Evolutionary conservation across 2,888 invertebrate genomes (phyloP).

Genomic region (Ectemnius cavifrons): DNA sequence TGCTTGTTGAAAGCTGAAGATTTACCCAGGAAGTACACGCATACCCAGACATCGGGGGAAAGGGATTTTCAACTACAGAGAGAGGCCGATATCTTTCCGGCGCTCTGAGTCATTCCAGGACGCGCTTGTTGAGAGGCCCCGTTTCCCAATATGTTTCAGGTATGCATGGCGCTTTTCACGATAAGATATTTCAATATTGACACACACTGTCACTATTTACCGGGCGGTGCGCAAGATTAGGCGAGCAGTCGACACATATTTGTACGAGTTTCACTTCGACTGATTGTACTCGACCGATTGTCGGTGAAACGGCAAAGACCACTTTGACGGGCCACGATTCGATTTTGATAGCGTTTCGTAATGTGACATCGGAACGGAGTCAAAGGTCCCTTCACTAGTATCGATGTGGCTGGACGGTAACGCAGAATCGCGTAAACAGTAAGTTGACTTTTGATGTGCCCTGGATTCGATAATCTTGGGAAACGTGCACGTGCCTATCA

Average conservation of each 20-base stretch:
- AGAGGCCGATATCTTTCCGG: slow-evolving; percentile 45
- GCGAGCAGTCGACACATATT: slow-evolving; percentile 67
- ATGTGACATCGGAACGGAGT: slow-evolving; percentile 10
- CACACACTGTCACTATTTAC: slow-evolving; percentile 70
- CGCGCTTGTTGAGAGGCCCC: slow-evolving; percentile 36
- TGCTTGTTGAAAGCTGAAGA: too few relatives aligned
- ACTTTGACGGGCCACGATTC: slow-evolving; percentile 37
- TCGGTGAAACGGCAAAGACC: slow-evolving; percentile 42
- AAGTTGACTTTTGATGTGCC: not conserved
- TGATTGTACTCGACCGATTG: slow-evolving; percentile 59
- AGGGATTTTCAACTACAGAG: slow-evolving; percentile 24
- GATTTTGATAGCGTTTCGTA: slow-evolving; percentile 48
- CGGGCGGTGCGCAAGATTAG: slow-evolving; percentile 64
- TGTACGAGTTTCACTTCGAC: slow-evolving; percentile 68
- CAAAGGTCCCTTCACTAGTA: slow-evolving; percentile 25
- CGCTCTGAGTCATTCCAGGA: slow-evolving; percentile 50
- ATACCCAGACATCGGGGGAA: too few relatives aligned
- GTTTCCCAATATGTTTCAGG: slow-evolving; percentile 64
- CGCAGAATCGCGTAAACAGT: slow-evolving; percentile 1
- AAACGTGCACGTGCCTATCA: too few relatives aligned
- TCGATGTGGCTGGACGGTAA: slow-evolving; percentile 11
- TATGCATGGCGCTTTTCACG: slow-evolving; percentile 67
- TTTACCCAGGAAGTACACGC: too few relatives aligned
- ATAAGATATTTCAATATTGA: slow-evolving; percentile 75
- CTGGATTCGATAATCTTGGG: too few relatives aligned